These are phyloP conservation scores for Ovibos moschatus DNA, from an alignment of 2,113 vertebrate genomes.

Conservation along the genomic window DNA sequence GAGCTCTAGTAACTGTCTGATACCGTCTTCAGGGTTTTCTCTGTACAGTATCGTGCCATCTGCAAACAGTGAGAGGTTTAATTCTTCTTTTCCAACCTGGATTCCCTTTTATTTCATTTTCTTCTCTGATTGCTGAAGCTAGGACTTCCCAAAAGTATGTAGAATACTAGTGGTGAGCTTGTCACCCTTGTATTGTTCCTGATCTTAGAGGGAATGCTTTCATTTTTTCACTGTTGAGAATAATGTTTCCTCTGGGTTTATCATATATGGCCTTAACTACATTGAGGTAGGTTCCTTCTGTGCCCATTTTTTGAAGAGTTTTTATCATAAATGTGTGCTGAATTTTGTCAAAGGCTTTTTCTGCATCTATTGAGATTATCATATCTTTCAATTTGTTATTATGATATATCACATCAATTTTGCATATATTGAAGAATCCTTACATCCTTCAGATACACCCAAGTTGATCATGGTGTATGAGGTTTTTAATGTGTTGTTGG, in stretches of 20 bases:
- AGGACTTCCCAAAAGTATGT: background rate
- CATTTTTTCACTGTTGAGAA: background rate
- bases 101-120: background rate
- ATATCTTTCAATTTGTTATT: background rate
- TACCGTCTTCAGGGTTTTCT: background rate
- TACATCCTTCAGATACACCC: background rate
- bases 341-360: background rate
- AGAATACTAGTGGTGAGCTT: background rate
- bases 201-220: background rate
- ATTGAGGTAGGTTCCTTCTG: background rate
- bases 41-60: background rate
- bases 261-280: background rate
- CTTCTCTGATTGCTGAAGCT: background rate
- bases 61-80: background rate
- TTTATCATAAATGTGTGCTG: background rate
- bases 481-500: background rate
- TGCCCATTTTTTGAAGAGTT: background rate
- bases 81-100: background rate
- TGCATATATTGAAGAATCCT: background rate
- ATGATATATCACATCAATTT: background rate
- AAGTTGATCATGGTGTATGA: background rate
- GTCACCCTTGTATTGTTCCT: background rate
- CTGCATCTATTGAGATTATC: background rate
- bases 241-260: background rate
- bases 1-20: background rate